Base-by-base conservation (phyloP, 1,140 invertebrate genomes). In the Leptopilina clavipes region DNA sequence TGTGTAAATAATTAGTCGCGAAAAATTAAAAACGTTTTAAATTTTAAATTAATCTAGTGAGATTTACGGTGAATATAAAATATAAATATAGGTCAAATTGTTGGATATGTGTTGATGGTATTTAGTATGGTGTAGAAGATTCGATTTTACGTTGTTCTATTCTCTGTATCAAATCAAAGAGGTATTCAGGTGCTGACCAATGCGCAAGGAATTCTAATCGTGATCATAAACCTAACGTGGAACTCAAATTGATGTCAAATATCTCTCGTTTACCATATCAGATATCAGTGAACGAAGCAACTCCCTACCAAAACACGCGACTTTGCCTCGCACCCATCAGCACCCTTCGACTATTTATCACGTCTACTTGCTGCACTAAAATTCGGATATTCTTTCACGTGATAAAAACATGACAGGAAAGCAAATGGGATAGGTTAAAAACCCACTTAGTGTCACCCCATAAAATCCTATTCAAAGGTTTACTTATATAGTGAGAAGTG, bases 141-240 rank as follows among this genome's bases (percentile, higher is more conserved):
- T 48, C n/a, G 56, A 9, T 59, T 0, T 19, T 11, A 59, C 1
- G 10, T 6, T 18, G 25, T 22, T 11, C 12, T 9, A 14, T 44
- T 71, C 70, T 86, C 83, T 86, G 85, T 86, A 87, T 88, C 87
- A 87, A 88, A 87, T 87, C 87, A 88, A 86, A 87, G 84, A 83
- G 85, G 84, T 81, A 87, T 86, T 88, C 86, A 82, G 82, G 84
- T 84, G 84, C 82, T 84, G 82, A 73, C 84, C 84, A 83, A 88
- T 88, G 86, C 83, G 82, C 74, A 78, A 78, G 82, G 86, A 87
- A 86, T 88, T 83, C 82, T 86, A 87, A 88, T 87, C 82, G 80
- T 8, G 80, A 83, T 81, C 80, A 82, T 83, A 79, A 83, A 83
- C 76, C 77, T 72, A 79, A 80, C 76, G 79, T 72, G 77, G 70